Conservation (phyloP, 2,797 vertebrate genomes). For the Premnoplex brunnescens region DNA sequence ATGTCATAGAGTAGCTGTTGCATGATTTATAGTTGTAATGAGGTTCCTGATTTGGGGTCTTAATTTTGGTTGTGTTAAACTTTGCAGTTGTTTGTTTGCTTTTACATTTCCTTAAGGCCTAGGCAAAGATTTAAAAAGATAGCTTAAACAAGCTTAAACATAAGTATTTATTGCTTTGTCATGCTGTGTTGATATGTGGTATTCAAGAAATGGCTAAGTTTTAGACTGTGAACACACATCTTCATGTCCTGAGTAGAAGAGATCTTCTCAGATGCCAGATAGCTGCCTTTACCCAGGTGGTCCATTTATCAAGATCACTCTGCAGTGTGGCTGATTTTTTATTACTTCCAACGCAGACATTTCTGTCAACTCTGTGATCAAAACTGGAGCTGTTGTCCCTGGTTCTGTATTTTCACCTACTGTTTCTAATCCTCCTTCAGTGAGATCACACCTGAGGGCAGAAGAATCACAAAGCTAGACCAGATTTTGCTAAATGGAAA, state of each 20-base stretch:
- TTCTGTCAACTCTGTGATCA: background rate
- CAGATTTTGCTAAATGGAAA: conserved; percentile 26
- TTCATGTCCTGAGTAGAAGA: background rate
- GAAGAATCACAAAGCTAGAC: conserved; percentile 27
- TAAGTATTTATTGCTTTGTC: background rate
- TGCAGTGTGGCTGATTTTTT: background rate
- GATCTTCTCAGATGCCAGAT: background rate
- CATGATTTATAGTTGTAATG: background rate
- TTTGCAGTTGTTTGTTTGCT: background rate
- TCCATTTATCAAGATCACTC: background rate
- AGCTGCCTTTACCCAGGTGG: background rate
- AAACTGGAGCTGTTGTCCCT: background rate
- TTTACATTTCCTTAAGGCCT: background rate
- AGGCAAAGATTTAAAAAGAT: background rate
- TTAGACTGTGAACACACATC: background rate
- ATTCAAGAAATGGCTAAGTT: background rate
- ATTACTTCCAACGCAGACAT: background rate
- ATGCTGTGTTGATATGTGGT: background rate
- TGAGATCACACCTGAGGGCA: conserved; percentile 18
- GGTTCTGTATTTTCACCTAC: background rate
- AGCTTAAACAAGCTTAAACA: no score
- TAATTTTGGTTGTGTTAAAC: background rate
- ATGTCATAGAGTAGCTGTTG: background rate
- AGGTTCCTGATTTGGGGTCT: background rate
- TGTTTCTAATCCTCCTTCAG: background rate